These are phyloP conservation scores for Keiferia lycopersicella DNA, from an alignment of 2,888 invertebrate species.

Conservation along the genomic window DNA sequence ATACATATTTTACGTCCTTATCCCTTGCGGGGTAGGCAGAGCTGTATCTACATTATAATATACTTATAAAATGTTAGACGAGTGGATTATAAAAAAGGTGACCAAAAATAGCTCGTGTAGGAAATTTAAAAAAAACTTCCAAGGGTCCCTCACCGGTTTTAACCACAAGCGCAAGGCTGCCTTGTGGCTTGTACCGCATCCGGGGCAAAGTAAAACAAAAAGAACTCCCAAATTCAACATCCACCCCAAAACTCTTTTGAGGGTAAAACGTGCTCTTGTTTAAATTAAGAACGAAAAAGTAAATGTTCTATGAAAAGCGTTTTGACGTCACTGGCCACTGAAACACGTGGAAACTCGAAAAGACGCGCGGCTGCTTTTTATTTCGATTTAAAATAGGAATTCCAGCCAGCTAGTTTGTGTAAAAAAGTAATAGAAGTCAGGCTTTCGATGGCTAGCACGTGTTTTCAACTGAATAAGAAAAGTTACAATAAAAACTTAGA, in stretches of 20 bases:
- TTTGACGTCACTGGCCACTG: constrained; percentile 8
- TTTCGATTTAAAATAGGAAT: not conserved
- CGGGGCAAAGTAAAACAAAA: constrained; percentile 5
- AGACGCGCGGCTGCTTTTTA: not conserved
- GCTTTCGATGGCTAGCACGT: not conserved
- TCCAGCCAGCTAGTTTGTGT: not conserved
- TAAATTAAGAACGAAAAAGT: too few species aligned
- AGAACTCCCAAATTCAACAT: not conserved
- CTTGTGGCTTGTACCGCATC: not conserved
- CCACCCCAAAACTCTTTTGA: not conserved
- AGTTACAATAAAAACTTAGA: not conserved
- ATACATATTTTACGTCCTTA: too few species aligned
- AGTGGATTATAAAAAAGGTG: not conserved
- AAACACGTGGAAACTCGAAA: constrained; percentile 3
- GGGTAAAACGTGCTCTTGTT: not conserved
- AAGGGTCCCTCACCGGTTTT: not conserved
- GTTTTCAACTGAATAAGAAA: not conserved
- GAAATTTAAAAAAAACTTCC: not conserved
- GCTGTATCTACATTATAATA: too few species aligned
- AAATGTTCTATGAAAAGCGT: not conserved
- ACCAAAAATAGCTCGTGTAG: not conserved
- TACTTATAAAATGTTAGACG: not conserved
- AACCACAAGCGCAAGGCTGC: not conserved
- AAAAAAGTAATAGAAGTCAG: not conserved
- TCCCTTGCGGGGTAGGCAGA: too few species aligned